A percentile compares a stretch with the other conserved stretches of the same genome.
Conservation (phyloP, 2,888 invertebrate species). For the Pyrrhosoma nymphula region DNA sequence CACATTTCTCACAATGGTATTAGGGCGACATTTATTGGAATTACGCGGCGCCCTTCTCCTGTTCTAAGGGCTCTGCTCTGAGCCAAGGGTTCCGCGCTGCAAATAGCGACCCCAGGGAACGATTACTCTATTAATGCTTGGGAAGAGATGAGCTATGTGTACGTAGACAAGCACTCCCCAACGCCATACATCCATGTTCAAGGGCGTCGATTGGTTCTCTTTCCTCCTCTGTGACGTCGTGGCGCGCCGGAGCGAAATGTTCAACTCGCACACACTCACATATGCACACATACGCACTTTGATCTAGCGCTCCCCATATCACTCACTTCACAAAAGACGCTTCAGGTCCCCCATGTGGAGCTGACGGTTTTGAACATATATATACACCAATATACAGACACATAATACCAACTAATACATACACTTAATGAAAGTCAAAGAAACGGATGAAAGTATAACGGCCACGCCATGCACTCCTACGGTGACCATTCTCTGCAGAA, state of each 20-base stretch:
- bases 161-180: not conserved
- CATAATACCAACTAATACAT: not conserved
- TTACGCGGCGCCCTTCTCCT: not conserved
- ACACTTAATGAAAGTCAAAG: not conserved
- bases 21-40: not conserved
- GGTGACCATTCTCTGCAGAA: not conserved
- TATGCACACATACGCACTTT: not conserved
- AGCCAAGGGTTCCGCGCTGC: too few relatives aligned
- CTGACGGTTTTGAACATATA: constrained; percentile 1
- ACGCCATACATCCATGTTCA: too few relatives aligned
- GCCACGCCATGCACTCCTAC: not conserved
- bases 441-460: not conserved
- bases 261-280: not conserved
- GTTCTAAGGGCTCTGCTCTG: not conserved
- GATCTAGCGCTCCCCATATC: not conserved
- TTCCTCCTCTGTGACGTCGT: not conserved
- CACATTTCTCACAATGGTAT: not conserved
- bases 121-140: not conserved
- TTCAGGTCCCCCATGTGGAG: not conserved
- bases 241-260: not conserved
- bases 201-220: not conserved
- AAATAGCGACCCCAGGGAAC: too few relatives aligned
- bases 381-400: constrained; percentile 8
- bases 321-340: not conserved
- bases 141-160: not conserved